Base-by-base conservation (phyloP, 2,888 invertebrate species). In the Anorthoa munda region DNA sequence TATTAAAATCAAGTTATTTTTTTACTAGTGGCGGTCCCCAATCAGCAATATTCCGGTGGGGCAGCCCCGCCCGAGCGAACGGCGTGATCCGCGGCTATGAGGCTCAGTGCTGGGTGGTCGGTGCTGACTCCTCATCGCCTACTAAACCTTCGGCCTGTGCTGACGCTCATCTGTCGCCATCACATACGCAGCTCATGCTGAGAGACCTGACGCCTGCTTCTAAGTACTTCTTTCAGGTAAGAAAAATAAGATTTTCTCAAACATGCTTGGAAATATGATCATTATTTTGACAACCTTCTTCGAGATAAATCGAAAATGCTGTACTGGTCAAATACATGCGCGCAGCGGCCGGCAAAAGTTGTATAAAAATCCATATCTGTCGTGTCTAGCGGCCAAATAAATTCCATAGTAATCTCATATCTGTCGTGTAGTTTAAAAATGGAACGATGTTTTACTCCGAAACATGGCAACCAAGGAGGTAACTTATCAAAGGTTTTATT, bases 31-130 rank as follows among this genome's bases (percentile, higher is more conserved):
- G 92, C 31, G 94, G 94, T 0, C 88, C 92, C 0, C 93, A 97
- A 4, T 97, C 97, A 12, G 97, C 97, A 0, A 97, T 97, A 84
- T 97, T 98, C 83, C 97, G 99, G 11, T 99, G 99, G 99, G 97
- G 98, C 81, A 94, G 97, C 0, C 99, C 99, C 0, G 92, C 95
- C 55, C 97, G 97, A 71, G 97, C 97, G 4, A 98, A 99, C 92
- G 98, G 98, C 0, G 93, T 98, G 12, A 96, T 99, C 50, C 94
- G 97, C 64, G 97, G 98, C 2, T 99, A 99, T 92, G 97, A 97
- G 79, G 97, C 98, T 4, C 95, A 96, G 78, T 98, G 98, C 91
- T 98, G 98, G 98, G 76, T 85, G 50, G 75, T 77, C 61, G 81
- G 86, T 64, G 64, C 78, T 31, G 77, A 76, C 59, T 64, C 82